Percentiles rank a stretch among this genome's conserved stretches.
phyloP scores from a whole-genome alignment of 2,888 invertebrate species.

The Gisinianus flammeolus region DNA sequence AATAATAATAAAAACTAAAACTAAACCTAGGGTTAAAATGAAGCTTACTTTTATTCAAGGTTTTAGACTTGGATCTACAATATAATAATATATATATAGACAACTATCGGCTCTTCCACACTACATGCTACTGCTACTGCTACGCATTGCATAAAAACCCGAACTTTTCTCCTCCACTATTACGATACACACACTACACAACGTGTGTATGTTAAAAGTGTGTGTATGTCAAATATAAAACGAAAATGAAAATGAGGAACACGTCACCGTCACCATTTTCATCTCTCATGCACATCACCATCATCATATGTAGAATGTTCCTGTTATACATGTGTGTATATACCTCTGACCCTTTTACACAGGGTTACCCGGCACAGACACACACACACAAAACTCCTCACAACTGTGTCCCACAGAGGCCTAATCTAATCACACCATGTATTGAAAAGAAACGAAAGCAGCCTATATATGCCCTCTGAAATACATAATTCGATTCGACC shows the following conservation, averaged over 20 bases:
- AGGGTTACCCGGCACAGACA: background rate
- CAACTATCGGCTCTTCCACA: background rate
- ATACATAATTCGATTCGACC: conserved; percentile 46
- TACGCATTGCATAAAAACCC: too few relatives aligned
- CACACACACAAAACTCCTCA: conserved; percentile 1
- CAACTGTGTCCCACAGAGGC: conserved; percentile 40
- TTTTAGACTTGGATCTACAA: background rate
- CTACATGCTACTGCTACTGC: too few relatives aligned
- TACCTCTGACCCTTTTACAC: conserved; percentile 20
- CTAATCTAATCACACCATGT: conserved; percentile 47
- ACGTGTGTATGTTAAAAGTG: conserved; percentile 8
- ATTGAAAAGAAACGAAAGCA: conserved; percentile 18
- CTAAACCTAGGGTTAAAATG: conserved; percentile 12
- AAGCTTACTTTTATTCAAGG: conserved; percentile 15
- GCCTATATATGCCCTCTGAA: conserved; percentile 24
- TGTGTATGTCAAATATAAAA: conserved; percentile 22
- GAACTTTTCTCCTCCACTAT: background rate
- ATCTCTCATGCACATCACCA: conserved; percentile 2
- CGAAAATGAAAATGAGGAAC: conserved; percentile 24
- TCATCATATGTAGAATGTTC: background rate
- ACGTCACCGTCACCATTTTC: conserved; percentile 14
- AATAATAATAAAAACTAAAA: conserved; percentile 8
- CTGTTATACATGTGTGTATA: background rate
- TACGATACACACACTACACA: background rate
- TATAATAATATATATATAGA: background rate